phyloP scores from a whole-genome alignment of 2,888 invertebrate species.

The Oligia fasciuncula region DNA sequence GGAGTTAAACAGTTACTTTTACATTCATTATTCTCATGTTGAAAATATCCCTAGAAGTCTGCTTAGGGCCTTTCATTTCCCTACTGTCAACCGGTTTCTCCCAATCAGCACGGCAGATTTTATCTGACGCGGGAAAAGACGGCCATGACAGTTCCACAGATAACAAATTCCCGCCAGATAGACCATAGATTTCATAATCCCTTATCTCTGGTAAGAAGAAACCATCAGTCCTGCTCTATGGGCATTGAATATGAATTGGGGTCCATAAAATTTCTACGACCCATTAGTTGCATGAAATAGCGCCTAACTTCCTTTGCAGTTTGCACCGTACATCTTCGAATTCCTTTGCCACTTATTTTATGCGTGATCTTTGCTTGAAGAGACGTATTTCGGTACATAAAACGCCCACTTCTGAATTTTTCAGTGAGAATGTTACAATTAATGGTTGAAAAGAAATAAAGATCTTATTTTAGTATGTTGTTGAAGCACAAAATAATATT shows the following conservation, averaged over 20 bases:
- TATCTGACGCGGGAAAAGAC: constrained; percentile 14
- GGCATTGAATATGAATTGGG: constrained; percentile 19
- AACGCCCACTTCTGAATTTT: constrained; percentile 2
- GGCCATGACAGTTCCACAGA: constrained; percentile 38
- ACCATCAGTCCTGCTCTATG: constrained; percentile 1
- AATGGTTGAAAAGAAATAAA: background rate
- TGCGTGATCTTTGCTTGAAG: constrained; percentile 33
- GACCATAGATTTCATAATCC: constrained; percentile 17
- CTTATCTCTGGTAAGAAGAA: constrained; percentile 6
- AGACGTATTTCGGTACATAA: background rate
- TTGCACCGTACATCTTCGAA: constrained; percentile 19
- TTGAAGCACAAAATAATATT: too few relatives aligned
- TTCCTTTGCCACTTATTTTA: constrained; percentile 28
- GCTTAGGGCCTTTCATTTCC: background rate
- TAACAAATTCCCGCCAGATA: constrained; percentile 13
- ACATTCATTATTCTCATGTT: background rate
- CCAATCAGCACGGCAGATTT: background rate
- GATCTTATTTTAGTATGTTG: background rate
- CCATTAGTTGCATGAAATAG: constrained; percentile 38
- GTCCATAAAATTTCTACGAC: constrained; percentile 22
- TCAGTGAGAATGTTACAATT: background rate
- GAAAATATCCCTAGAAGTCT: background rate
- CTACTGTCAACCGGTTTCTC: constrained; percentile 8
- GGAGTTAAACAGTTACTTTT: constrained; percentile 15
- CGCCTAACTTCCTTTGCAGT: constrained; percentile 28